phyloP scores from a whole-genome alignment of 2,113 vertebrate genomes.

The Athene noctua region DNA sequence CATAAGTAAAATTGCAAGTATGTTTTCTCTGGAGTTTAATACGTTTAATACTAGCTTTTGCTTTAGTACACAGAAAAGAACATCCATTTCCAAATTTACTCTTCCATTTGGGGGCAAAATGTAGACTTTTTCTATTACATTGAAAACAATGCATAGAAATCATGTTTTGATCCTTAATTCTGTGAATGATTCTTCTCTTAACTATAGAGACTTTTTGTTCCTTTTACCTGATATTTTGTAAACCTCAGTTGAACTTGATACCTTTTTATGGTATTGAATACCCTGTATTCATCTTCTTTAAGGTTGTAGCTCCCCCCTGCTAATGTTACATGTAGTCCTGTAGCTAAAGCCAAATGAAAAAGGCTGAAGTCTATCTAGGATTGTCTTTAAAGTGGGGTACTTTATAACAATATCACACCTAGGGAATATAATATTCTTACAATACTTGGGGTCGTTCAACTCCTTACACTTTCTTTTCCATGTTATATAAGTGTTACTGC shows the following conservation, averaged over 20 bases:
- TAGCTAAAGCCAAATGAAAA: not conserved
- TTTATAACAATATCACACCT: not conserved
- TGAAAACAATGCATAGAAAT: not conserved
- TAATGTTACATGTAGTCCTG: not conserved
- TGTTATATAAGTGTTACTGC: rapidly evolving
- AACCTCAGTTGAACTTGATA: not conserved
- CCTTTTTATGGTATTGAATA: not conserved
- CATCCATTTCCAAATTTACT: not conserved
- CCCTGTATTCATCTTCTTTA: not conserved
- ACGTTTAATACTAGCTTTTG: not conserved
- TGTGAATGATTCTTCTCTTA: not conserved
- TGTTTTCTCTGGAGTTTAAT: not conserved
- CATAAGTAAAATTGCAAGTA: conserved; percentile 14
- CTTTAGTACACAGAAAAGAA: not conserved
- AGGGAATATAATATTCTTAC: not conserved
- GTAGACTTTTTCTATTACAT: not conserved
- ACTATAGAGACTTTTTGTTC: not conserved
- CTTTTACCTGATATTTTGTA: not conserved
- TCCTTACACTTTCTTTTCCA: not conserved
- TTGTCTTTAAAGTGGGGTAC: not conserved
- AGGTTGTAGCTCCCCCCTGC: not conserved
- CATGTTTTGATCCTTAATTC: not conserved
- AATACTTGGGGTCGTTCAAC: not conserved
- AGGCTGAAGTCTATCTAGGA: not conserved
- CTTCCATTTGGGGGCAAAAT: not conserved